Evolutionary conservation across 2,113 vertebrate species (phyloP), one percentile per base, ranked within the genome.

Genomic region (Aldabrachelys gigantea): DNA sequence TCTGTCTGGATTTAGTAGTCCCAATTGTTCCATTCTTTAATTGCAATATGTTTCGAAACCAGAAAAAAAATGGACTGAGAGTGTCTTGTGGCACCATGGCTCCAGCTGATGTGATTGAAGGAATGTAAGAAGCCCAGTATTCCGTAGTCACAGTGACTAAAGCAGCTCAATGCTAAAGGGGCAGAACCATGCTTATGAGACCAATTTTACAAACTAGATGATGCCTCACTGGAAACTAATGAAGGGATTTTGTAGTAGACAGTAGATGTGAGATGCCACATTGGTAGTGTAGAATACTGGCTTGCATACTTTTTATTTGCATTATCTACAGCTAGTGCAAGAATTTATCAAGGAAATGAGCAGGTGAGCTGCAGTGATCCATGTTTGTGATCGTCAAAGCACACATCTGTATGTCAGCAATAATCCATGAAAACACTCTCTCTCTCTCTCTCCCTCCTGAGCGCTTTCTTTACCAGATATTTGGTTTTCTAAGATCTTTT

Each of bases 1-100:
- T 91, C 5, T 87, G 5, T 85, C 93, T 84, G 57, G 47, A 38
- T 96, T 97, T 93, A 97, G 91, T 84, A 47, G 87, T 95, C 50
- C 81, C 83, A 49, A 0, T 90, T 92, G 80, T 91, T 94, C 65
- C 56, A 47, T 84, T 92, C 81, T 92, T 94, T 85, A 88, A 69
- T 10, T 93, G 57, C 92, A 94, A 82, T 79, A 1, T 81, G 80
- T 93, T 96, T 92, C 84, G 72, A 78, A 81, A 69, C 8, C 49
- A 47, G 80, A 76, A 57, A 52, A 41, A 92, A 95, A n/a, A 4
- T 69, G 54, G 72, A 10, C 7, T 11, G 52, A 29, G 35, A 84
- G 78, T 19, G 44, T 85, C 5, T 72, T 88, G 76, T 41, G 56
- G 44, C 4, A 50, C 2, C 89, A 10, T 87, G 54, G 21, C 78